Conservation (phyloP, 1,140 invertebrate species). For the Trissolcus basalis region DNA sequence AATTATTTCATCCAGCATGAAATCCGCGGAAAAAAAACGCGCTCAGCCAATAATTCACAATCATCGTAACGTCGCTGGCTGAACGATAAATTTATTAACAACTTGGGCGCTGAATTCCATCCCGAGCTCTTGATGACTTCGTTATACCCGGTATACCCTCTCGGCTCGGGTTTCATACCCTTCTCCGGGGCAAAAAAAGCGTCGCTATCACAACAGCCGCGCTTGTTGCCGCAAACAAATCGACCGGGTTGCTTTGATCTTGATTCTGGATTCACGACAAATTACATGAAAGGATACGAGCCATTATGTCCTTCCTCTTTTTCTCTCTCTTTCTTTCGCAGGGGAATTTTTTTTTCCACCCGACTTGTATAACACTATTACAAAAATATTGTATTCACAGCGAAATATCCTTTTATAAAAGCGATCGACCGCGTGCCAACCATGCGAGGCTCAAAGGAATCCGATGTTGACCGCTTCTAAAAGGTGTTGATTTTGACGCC, state of each 20-base stretch:
- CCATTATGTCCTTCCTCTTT: neutral
- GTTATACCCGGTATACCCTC: constrained; percentile 16
- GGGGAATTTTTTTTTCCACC: constrained; percentile 15
- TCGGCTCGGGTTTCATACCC: neutral
- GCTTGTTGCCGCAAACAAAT: constrained; percentile 1
- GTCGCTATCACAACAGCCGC: constrained; percentile 1
- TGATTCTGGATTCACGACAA: constrained; percentile 41
- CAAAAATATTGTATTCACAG: constrained; percentile 47
- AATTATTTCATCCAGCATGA: constrained; percentile 33
- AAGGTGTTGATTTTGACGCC: constrained; percentile 57
- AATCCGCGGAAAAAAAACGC: constrained; percentile 11
- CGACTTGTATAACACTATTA: constrained; percentile 41
- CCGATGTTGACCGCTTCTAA: constrained; percentile 49
- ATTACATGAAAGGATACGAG: constrained; percentile 36
- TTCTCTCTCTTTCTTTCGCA: neutral
- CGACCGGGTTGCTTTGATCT: constrained; percentile 35
- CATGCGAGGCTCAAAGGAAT: constrained; percentile 22
- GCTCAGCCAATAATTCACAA: constrained; percentile 43
- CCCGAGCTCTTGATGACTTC: constrained; percentile 2
- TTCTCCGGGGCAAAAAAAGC: constrained; percentile 1
- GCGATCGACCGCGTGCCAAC: constrained; percentile 14
- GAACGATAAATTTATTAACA: constrained; percentile 46
- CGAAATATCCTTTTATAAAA: constrained; percentile 22
- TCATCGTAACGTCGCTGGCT: constrained; percentile 27
- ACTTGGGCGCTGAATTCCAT: neutral